Conservation (phyloP, 2,888 invertebrate genomes). For the Biston stratarius region DNA sequence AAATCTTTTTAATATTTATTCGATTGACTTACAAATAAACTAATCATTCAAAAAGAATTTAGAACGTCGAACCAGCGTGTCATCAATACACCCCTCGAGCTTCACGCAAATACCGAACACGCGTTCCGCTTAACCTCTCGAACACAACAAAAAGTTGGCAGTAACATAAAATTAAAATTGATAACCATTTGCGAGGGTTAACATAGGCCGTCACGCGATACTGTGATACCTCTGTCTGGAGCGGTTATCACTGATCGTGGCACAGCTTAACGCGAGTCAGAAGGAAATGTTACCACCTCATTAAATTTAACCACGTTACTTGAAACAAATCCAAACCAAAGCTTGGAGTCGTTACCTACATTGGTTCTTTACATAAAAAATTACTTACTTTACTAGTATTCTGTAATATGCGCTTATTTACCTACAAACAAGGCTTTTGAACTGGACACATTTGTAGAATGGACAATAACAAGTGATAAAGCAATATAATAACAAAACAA, state of each 20-base stretch:
- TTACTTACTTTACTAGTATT: no score
- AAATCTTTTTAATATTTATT: not conserved
- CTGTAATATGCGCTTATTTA: no score
- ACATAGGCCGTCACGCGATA: constrained; percentile 24
- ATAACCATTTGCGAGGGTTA: constrained; percentile 26
- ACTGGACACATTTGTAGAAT: no score
- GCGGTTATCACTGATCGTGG: constrained; percentile 9
- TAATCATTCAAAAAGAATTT: no score
- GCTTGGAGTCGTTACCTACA: no score
- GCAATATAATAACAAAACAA: no score
- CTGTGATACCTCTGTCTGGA: not conserved
- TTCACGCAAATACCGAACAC: constrained; percentile 23
- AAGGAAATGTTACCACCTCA: not conserved
- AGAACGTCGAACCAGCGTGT: not conserved
- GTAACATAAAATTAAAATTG: constrained; percentile 36
- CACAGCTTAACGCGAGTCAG: constrained; percentile 6
- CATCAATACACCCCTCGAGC: constrained; percentile 15
- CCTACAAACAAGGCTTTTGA: no score
- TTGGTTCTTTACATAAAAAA: no score
- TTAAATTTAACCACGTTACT: not conserved
- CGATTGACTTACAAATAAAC: no score
- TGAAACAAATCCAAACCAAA: not conserved
- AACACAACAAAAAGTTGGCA: constrained; percentile 29
- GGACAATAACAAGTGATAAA: no score
- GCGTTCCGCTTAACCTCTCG: constrained; percentile 28